Conservation (phyloP, 2,113 vertebrate genomes). For the Gadus macrocephalus region DNA sequence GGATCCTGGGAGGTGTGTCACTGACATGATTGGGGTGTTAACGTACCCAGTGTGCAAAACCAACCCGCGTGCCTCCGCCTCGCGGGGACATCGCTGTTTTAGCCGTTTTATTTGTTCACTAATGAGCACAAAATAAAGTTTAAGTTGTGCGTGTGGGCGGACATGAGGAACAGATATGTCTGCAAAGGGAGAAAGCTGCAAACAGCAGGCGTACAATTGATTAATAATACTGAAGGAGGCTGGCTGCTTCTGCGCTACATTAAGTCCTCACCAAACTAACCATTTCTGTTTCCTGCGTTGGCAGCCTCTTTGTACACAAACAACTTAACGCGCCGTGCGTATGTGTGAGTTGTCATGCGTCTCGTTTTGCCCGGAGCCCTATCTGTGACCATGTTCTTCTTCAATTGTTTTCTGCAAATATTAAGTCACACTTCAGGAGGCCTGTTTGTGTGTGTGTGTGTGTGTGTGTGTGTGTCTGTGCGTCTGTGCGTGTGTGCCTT, state of each 20-base stretch:
- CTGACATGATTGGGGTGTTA: too few relatives aligned
- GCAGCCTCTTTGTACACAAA: neutral
- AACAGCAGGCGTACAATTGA: conserved; percentile 45
- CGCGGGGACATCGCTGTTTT: too few relatives aligned
- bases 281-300: neutral
- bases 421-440: too few relatives aligned
- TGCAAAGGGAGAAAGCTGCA: conserved; percentile 37
- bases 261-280: neutral
- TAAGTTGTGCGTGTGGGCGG: conserved; percentile 18
- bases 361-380: too few relatives aligned
- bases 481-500: too few relatives aligned
- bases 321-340: neutral
- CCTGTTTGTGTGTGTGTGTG: too few relatives aligned
- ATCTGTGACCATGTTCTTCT: too few relatives aligned
- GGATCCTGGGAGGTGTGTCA: too few relatives aligned
- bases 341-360: neutral
- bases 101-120: too few relatives aligned
- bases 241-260: neutral
- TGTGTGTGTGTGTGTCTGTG: neutral
- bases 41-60: neutral
- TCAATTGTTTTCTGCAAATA: too few relatives aligned
- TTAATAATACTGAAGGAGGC: conserved; percentile 55
- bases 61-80: too few relatives aligned
- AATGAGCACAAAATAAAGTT: neutral
- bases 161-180: conserved; percentile 25